Conservation (phyloP, 2,888 invertebrate genomes). For the Callosobruchus maculatus region DNA sequence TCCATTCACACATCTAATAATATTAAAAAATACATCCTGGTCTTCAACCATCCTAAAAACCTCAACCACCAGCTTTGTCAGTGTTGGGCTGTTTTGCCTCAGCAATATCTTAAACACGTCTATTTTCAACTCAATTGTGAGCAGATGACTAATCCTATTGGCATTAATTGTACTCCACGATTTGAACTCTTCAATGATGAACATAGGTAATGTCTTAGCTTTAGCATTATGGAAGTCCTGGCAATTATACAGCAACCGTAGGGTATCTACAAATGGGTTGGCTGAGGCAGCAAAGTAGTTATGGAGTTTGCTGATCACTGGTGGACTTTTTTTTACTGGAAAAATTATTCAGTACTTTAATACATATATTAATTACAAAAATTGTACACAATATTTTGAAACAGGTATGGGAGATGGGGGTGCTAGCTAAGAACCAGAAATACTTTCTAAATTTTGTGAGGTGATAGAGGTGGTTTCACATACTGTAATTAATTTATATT, state of each 20-base stretch:
- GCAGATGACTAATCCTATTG: constrained; percentile 49
- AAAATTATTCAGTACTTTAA: too few relatives aligned
- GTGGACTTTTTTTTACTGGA: constrained; percentile 46
- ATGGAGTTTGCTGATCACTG: constrained; percentile 41
- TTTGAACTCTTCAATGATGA: constrained; percentile 60
- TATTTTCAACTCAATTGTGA: constrained; percentile 59
- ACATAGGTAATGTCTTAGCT: constrained; percentile 59
- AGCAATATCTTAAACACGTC: constrained; percentile 70
- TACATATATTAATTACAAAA: too few relatives aligned
- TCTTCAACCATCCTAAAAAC: constrained; percentile 62
- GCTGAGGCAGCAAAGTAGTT: constrained; percentile 42
- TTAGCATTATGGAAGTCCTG: constrained; percentile 63
- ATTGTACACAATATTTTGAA: neutral
- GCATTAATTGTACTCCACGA: constrained; percentile 50
- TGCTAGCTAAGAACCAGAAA: too few relatives aligned
- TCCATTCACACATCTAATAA: constrained; percentile 57
- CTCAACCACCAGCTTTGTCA: constrained; percentile 61
- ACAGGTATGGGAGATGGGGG: too few relatives aligned
- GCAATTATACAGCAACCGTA: constrained; percentile 60
- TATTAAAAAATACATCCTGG: constrained; percentile 60
- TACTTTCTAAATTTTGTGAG: too few relatives aligned
- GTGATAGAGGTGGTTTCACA: too few relatives aligned
- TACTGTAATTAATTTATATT: too few relatives aligned
- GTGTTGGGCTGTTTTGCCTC: constrained; percentile 61
- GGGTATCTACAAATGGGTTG: constrained; percentile 59